Conservation (phyloP, 2,797 vertebrate genomes). For the Melanogrammus aeglefinus region DNA sequence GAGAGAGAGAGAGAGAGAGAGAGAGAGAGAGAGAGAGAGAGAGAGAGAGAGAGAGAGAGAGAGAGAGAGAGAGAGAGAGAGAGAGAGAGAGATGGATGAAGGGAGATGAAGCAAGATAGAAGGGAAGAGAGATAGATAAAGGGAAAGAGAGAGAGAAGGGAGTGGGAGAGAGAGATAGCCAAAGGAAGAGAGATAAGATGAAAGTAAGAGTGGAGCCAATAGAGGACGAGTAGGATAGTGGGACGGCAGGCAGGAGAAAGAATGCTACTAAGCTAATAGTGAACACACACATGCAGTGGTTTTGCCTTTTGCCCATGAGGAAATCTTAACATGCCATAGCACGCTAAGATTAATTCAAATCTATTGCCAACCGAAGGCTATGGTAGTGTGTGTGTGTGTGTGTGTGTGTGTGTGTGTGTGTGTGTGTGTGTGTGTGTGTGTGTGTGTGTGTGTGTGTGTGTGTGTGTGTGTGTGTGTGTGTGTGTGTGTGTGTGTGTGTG, state of each 20-base stretch:
- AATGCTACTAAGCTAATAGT: conserved; percentile 8
- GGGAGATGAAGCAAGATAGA: neutral
- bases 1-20: conserved; percentile 18
- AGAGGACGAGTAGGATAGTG: conserved; percentile 16
- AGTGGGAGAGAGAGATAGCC: neutral
- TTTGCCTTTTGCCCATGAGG: conserved; percentile 38
- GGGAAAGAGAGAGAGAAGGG: neutral
- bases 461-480: conserved; percentile 10
- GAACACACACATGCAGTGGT: neutral
- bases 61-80: conserved; percentile 30
- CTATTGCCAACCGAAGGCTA: conserved; percentile 23
- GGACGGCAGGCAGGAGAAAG: conserved; percentile 32
- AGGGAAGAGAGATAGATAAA: neutral
- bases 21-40: conserved; percentile 11
- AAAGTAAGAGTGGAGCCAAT: conserved; percentile 22
- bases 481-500: conserved; percentile 9
- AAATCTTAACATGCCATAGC: conserved; percentile 44
- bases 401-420: conserved; percentile 8
- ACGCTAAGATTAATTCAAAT: conserved; percentile 45
- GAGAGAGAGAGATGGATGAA: conserved; percentile 12
- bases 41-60: conserved; percentile 8
- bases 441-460: too few species aligned
- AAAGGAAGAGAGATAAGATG: neutral
- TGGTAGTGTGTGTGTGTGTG: neutral
- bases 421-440: neutral